Percentiles rank a stretch among this genome's conserved stretches.
phyloP scores from a whole-genome alignment of 2,797 vertebrate genomes.

The Botia kubotai region DNA sequence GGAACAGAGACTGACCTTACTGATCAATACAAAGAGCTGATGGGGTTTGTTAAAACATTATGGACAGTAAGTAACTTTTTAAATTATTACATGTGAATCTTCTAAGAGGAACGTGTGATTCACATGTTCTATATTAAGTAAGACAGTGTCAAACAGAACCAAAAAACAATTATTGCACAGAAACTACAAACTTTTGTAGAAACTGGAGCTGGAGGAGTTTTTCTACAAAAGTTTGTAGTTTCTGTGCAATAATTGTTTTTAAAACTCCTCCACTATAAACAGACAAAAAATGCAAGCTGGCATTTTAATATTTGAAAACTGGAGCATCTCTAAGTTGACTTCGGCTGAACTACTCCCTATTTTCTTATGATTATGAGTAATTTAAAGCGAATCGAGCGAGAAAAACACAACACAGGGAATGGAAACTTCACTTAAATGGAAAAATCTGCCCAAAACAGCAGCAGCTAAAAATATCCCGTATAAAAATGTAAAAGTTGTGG shows the following conservation, averaged over 20 bases:
- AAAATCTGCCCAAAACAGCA: slow-evolving; percentile 24
- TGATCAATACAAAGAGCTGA: slow-evolving; percentile 35
- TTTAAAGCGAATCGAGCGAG: neutral
- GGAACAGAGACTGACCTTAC: slow-evolving; percentile 17
- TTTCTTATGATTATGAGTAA: neutral
- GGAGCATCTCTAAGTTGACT: neutral
- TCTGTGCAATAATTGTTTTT: no score
- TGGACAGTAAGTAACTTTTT: neutral
- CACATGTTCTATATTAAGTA: no score
- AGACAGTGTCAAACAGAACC: no score
- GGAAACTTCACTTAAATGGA: slow-evolving; percentile 4
- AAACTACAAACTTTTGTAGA: no score
- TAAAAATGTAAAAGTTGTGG: slow-evolving; percentile 47
- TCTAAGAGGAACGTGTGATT: no score
- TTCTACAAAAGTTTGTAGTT: no score
- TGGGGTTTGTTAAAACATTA: neutral
- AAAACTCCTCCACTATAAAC: no score
- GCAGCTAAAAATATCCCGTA: slow-evolving; percentile 46
- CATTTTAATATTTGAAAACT: neutral
- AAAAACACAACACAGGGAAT: neutral
- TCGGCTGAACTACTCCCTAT: neutral
- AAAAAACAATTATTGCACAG: no score
- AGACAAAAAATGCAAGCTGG: neutral
- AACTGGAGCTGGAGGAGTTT: no score
- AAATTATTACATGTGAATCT: neutral